phyloP scores from a whole-genome alignment of 2,888 invertebrate species.

The Silvanus unidentatus region DNA sequence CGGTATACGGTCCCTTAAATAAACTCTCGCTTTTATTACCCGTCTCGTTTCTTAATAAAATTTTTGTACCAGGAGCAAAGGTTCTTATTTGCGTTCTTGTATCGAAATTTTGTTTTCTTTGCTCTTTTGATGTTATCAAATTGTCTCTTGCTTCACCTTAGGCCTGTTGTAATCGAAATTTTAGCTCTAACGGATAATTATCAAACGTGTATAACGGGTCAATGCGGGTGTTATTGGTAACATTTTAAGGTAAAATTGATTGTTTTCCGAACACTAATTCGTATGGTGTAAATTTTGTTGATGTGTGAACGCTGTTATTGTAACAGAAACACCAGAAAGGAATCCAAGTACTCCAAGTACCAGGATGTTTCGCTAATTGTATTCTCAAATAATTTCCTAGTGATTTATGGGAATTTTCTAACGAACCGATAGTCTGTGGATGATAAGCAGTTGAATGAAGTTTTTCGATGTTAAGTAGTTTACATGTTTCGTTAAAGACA shows the following conservation, averaged over 20 bases:
- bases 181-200: conserved; percentile 10
- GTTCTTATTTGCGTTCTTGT: background rate
- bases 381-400: conserved; percentile 3
- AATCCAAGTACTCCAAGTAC: conserved; percentile 10
- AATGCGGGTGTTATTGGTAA: conserved; percentile 1
- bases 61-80: background rate
- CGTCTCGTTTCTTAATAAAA: background rate
- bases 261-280: conserved; percentile 9
- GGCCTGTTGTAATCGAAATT: conserved; percentile 10
- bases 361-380: conserved; percentile 9
- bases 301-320: conserved; percentile 9
- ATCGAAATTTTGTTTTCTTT: conserved; percentile 5
- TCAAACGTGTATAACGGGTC: conserved; percentile 14
- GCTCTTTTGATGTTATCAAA: conserved; percentile 8
- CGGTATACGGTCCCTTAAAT: background rate
- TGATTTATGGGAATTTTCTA: conserved; percentile 11
- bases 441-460: conserved; percentile 16
- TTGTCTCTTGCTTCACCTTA: conserved; percentile 11
- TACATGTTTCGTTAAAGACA: conserved; percentile 14
- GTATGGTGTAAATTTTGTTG: conserved; percentile 5
- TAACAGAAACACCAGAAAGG: conserved; percentile 11
- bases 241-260: conserved; percentile 4
- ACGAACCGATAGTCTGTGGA: conserved; percentile 13
- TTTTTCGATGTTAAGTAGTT: conserved; percentile 16
- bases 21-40: background rate